Base-by-base conservation (phyloP, 1,140 invertebrate genomes). In the Leguminivora glycinivorella region DNA sequence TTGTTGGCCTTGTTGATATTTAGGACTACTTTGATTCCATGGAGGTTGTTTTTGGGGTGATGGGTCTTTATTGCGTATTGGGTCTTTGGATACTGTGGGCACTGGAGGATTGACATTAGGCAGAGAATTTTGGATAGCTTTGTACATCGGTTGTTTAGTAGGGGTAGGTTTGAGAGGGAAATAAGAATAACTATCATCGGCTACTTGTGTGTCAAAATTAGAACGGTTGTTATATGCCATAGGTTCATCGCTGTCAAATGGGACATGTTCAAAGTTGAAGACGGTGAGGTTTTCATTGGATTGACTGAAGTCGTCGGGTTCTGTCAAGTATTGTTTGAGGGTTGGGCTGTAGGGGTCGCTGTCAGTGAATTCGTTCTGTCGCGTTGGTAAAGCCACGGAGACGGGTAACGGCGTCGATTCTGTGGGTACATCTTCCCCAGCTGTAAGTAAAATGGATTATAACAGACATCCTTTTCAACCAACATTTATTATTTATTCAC, bases 261-360 rank as follows among this genome's bases (percentile, higher is more conserved):
- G 19, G 22, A 10, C n/a, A 19, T 52, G 47, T 9, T 22, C 19
- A 52, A 52, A 52, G 47, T 52, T 52, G 17, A 52, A 52, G 47
- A 52, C 47, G 19, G 47, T 52, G 47, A 5, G 2, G 47, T 52
- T 52, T 52, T 52, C 47, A 52, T 22, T 52, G 19, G 19, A 52
- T n/a, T 22, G 47, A 22, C 47, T 52, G 47, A 10, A 22, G 47
- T 52, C 47, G 2, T 52, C 47, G 19, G 47, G 19, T 52, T 52
- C 47, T 52, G 19, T 52, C 9, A 52, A 7, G 47, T 22, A 52
- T 17, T 22, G 47, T 10, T 52, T 52, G 19, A 22, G 6, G 6
- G 47, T 52, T 52, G 7, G 58, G 72, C n/a, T 43, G 40, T 43
- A n/a, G 40, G n/a, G 40, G n/a, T 43, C 40, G n/a, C 47, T 22